phyloP scores from a whole-genome alignment of 2,113 vertebrate species.

The Grammomys dolichurus region DNA sequence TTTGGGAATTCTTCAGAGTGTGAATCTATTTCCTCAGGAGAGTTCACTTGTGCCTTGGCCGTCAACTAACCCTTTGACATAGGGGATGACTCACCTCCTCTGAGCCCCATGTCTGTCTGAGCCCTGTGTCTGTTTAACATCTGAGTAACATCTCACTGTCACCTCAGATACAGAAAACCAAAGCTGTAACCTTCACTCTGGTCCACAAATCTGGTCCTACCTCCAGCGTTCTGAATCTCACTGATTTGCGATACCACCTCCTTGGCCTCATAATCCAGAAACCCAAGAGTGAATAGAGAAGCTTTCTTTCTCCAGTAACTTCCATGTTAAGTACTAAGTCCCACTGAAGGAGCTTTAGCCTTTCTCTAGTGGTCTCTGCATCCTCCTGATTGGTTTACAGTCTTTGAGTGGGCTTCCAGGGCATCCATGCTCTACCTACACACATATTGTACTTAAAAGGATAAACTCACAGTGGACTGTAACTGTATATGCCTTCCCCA shows the following conservation, averaged over 20 bases:
- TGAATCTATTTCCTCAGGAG: neutral
- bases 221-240: neutral
- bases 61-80: neutral
- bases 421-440: too few species aligned
- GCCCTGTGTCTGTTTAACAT: neutral
- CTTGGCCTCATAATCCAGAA: neutral
- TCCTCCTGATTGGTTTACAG: neutral
- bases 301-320: neutral
- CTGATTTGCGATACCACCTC: too few species aligned
- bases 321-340: neutral
- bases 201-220: neutral
- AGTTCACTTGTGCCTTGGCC: neutral
- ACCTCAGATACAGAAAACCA: neutral
- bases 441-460: neutral
- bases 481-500: neutral
- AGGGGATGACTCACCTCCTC: neutral
- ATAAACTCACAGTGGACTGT: neutral
- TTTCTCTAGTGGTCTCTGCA: fast-evolving
- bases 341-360: fast-evolving
- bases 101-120: neutral
- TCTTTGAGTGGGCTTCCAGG: neutral
- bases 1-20: neutral
- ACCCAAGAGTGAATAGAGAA: neutral
- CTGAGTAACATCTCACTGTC: neutral
- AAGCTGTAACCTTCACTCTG: neutral